Evolutionary conservation across 2,797 vertebrate species (phyloP).

Genomic region (Valencia hispanica): DNA sequence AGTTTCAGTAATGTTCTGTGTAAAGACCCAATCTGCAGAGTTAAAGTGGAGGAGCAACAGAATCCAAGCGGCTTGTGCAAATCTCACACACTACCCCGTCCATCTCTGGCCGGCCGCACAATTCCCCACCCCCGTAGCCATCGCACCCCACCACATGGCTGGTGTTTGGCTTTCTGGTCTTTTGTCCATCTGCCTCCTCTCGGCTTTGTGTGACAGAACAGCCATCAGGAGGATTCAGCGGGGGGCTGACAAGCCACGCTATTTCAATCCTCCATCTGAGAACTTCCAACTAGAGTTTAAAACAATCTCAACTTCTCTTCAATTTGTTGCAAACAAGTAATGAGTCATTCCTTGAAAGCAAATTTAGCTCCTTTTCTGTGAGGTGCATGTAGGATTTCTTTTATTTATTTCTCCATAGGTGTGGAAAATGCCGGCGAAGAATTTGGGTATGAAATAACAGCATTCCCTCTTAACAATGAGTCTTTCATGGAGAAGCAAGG

Average conservation of each 20-base stretch:
- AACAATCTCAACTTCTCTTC: constrained; percentile 1
- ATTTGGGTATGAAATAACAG: background rate
- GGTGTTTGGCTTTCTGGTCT: constrained; percentile 58
- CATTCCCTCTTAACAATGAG: background rate
- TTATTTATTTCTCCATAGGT: background rate
- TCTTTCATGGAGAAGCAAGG: background rate
- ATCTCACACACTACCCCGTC: constrained; percentile 29
- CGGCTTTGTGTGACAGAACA: constrained; percentile 48
- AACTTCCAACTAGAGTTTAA: constrained; percentile 30
- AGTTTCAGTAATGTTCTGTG: constrained; percentile 50
- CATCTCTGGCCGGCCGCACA: constrained; percentile 14
- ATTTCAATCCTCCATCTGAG: constrained; percentile 53
- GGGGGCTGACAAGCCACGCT: constrained; percentile 34
- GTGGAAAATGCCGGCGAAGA: background rate
- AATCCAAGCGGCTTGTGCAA: constrained; percentile 18
- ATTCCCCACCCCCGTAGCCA: constrained; percentile 20
- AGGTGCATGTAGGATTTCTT: background rate
- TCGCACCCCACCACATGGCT: constrained; percentile 50
- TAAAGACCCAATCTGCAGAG: constrained; percentile 37
- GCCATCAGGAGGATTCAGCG: constrained; percentile 66
- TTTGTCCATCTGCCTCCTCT: constrained; percentile 71
- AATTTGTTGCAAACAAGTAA: background rate
- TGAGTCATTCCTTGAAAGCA: background rate
- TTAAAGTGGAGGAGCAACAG: constrained; percentile 31
- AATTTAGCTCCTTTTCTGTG: background rate